Base-by-base conservation (phyloP, 2,113 vertebrate genomes). In the Mormoops blainvillei region DNA sequence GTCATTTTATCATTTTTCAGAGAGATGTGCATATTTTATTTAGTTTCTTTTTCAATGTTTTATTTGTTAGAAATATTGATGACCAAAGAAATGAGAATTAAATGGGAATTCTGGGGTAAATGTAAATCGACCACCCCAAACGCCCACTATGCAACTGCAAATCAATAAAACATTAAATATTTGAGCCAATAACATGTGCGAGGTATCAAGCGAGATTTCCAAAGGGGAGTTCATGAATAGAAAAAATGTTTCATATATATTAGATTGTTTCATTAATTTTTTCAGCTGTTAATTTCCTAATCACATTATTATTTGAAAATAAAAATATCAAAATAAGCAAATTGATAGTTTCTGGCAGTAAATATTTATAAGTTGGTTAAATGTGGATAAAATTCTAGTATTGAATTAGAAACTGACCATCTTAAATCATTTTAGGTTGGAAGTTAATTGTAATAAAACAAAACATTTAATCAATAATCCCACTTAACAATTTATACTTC, bases 391-490 rank as follows among this genome's bases (percentile, higher is more conserved):
- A 73, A 61, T 94, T 87, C 15, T 87, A 92, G 74, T 89, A 76
- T 5, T 19, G n/a, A 70, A 65, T 92, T 74, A 36, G 20, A 94
- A 31, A 16, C n/a, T 80, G 48, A 38, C 1, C 18, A 92, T 19
- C 12, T 94, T 81, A 81, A 74, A 67, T 58, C 86, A 70, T 85
- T 61, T 50, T 56, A 76, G 70, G 13, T 77, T 85, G 16, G 26
- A 87, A 87, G 94, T 65, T 92, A 63, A 52, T 88, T 96, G 19
- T 73, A 54, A 65, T 48, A 61, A 96, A 77, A 84, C 54, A 0
- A 87, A 92, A 83, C 19, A 71, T 61, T 84, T 76, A 91, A 78
- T 28, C 14, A 94, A 56, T 54, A 88, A 73, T 4, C 1, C 7
- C 4, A 88, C 31, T 22, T 86, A 54, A 28, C 2, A 10, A 28